Percentiles rank a stretch among this genome's conserved stretches.
Evolutionary conservation across 2,888 invertebrate genomes (phyloP).

Genomic region (Balanococcus diminutus): DNA sequence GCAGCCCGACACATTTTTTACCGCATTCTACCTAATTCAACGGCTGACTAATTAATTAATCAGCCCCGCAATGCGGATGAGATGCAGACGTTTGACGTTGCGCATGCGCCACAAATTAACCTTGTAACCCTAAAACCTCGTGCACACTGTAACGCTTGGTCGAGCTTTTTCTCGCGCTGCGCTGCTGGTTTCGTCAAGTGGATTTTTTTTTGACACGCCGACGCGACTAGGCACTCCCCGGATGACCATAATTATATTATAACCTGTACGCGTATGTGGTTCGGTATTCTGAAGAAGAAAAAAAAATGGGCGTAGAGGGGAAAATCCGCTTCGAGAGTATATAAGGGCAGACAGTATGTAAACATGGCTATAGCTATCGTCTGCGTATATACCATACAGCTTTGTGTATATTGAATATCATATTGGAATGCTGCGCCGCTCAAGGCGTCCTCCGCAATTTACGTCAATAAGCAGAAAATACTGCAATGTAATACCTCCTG

Average conservation of each 20-base stretch:
- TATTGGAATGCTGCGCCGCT: constrained; percentile 3
- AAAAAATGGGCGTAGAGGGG: not conserved
- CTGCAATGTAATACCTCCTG: not conserved
- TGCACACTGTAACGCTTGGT: too few relatives aligned
- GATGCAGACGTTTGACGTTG: not conserved
- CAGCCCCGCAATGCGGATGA: not conserved
- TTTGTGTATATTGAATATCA: constrained; percentile 8
- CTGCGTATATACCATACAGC: not conserved
- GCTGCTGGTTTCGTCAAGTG: not conserved
- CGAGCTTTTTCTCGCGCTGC: too few relatives aligned
- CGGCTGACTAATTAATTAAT: not conserved
- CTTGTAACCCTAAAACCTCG: not conserved
- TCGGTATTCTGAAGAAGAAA: too few relatives aligned
- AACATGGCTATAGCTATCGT: too few relatives aligned
- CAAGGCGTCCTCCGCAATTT: constrained; percentile 15
- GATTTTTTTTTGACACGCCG: too few relatives aligned
- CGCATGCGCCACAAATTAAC: not conserved
- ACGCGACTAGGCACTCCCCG: too few relatives aligned
- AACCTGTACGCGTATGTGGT: too few relatives aligned
- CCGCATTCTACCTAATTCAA: not conserved
- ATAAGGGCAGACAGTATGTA: not conserved
- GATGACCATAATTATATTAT: too few relatives aligned
- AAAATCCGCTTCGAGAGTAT: not conserved
- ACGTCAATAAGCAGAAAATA: not conserved
- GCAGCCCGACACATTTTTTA: not conserved